Evolutionary conservation across 2,888 invertebrate genomes (phyloP), one percentile per base, ranked within the genome.

Genomic region (Chesias legatella): DNA sequence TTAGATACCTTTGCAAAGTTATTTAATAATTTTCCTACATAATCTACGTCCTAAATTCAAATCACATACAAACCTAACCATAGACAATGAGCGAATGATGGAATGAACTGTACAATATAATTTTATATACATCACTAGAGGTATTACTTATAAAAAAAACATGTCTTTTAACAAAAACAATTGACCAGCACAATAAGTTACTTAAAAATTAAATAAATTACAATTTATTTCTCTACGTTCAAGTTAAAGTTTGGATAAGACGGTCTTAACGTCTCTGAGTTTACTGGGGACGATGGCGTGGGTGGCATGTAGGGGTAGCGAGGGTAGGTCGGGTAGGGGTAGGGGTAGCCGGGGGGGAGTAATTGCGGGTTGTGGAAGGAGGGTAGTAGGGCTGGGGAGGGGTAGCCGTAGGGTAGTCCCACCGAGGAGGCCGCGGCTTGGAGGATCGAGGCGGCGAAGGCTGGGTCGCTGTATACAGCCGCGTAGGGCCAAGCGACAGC

Each of bases 401-500:
- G 90, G 49, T 90, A 91, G 0, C 88, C 90, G 69, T 91, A 91
- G 1, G 92, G 91, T 39, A 93, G 82, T 32, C 91, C 90, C 6
- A 92, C 92, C 6, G 92, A 91, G 1, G 92, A 93, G 5, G 95
- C 94, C 0, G 96, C 95, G 0, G 98, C 97, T 67, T 98, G 97
- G 1, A 97, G 90, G 6, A 98, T 91, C 22, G 97, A 94, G 1
- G 98, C 98, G 3, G 98, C 97, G 62, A 98, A 92, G 0, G 96
- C 94, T 0, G 98, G 98, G 66, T 98, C 98, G 17, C 96, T 94
- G 83, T 97, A 97, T 40, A 98, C 96, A 0, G 96, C 95, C 0
- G 95, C 94, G 79, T 97, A 97, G 0, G 98, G 98, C 98, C 98
- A 98, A 0, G 96, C 94, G 57, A 98, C 92, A 0, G 98, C 96